These are phyloP conservation scores for Pteropus rufus DNA, from an alignment of 2,797 vertebrate species.

Conservation along the genomic window DNA sequence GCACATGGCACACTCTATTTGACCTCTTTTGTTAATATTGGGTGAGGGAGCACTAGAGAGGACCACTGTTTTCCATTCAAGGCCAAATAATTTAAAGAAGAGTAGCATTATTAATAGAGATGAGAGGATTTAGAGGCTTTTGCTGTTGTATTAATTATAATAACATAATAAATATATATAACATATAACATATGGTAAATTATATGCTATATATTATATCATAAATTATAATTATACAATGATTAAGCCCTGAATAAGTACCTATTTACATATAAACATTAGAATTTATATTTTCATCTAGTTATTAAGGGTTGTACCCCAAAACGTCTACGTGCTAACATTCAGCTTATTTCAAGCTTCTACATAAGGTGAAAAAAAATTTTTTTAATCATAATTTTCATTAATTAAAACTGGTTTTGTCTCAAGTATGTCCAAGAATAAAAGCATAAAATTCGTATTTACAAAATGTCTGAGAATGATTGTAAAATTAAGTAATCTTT, in stretches of 20 bases:
- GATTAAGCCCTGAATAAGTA: neutral
- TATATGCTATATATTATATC: no score
- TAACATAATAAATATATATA: neutral
- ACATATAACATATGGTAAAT: no score
- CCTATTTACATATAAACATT: neutral
- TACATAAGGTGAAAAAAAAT: neutral
- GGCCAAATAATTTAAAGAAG: neutral
- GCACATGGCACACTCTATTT: neutral
- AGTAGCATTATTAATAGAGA: neutral
- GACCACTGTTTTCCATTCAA: neutral
- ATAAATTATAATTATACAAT: neutral
- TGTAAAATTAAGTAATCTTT: slow-evolving; percentile 9
- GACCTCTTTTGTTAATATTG: neutral
- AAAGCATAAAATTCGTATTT: neutral
- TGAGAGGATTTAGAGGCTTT: neutral
- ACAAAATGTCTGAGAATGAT: neutral
- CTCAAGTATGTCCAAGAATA: neutral
- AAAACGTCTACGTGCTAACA: neutral
- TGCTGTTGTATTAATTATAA: neutral
- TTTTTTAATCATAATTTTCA: neutral
- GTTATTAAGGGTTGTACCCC: neutral
- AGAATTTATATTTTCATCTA: neutral
- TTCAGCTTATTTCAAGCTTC: neutral
- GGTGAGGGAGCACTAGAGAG: neutral
- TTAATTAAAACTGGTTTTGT: neutral